Percentiles rank a stretch among this genome's conserved stretches.
phyloP scores from a whole-genome alignment of 2,888 invertebrate species.

The Sepiola atlantica region DNA sequence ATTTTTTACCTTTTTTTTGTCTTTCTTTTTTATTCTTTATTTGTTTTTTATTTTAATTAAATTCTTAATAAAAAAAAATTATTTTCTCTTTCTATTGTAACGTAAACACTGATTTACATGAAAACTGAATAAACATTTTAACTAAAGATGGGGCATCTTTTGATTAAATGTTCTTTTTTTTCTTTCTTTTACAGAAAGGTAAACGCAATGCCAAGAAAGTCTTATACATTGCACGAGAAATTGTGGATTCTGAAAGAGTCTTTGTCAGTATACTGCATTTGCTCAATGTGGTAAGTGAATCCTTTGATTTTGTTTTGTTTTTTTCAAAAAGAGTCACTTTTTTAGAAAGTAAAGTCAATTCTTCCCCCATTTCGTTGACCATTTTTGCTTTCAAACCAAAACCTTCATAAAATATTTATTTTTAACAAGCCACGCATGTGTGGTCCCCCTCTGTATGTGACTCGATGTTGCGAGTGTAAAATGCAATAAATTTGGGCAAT shows the following conservation, averaged over 20 bases:
- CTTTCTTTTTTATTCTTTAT: background rate
- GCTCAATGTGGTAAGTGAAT: constrained; percentile 74
- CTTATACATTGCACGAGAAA: constrained; percentile 77
- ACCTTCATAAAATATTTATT: too few relatives aligned
- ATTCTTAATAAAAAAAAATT: too few relatives aligned
- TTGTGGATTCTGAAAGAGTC: constrained; percentile 78
- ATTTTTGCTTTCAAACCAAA: background rate
- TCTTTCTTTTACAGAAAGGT: constrained; percentile 53
- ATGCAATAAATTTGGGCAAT: too few relatives aligned
- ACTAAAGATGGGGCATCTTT: too few relatives aligned
- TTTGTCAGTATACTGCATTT: constrained; percentile 78
- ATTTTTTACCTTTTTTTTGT: background rate
- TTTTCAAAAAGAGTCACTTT: background rate
- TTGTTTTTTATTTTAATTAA: background rate
- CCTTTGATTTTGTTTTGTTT: background rate
- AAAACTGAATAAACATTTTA: background rate
- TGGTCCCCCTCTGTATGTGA: too few relatives aligned
- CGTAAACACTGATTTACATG: background rate
- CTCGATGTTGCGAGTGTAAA: too few relatives aligned
- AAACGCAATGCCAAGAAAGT: constrained; percentile 74
- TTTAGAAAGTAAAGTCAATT: too few relatives aligned
- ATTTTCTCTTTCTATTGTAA: background rate
- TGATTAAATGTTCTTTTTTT: background rate
- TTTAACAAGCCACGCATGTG: too few relatives aligned
- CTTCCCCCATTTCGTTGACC: background rate